These are phyloP conservation scores for Tragelaphus eurycerus DNA, from an alignment of 2,797 vertebrate genomes.

Conservation along the genomic window DNA sequence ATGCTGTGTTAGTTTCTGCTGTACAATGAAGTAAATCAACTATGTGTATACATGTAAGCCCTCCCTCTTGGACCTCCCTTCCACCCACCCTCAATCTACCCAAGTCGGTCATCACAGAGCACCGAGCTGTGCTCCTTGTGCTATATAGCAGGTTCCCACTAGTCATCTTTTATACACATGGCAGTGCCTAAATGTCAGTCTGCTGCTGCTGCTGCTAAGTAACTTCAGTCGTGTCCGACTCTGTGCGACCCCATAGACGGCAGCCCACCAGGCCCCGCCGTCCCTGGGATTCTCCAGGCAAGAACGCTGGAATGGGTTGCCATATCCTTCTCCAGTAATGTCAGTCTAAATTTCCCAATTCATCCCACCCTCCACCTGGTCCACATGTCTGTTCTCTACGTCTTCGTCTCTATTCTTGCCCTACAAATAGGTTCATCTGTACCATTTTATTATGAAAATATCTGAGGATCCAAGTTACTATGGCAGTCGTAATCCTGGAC, in stretches of 20 bases:
- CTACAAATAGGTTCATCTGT: background rate
- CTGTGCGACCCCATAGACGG: too few relatives aligned
- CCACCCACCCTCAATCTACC: background rate
- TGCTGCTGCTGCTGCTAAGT: background rate
- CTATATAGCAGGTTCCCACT: background rate
- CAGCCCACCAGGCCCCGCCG: too few relatives aligned
- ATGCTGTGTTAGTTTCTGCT: background rate
- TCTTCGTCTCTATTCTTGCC: background rate
- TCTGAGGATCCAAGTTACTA: background rate
- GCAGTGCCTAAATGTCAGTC: background rate
- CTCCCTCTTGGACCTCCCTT: background rate
- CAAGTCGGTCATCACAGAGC: background rate
- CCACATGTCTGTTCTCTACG: background rate
- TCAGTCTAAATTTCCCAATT: background rate
- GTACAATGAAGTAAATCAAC: background rate
- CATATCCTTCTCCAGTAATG: too few relatives aligned
- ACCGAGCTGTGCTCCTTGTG: background rate
- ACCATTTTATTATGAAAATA: constrained; percentile 27
- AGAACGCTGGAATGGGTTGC: too few relatives aligned
- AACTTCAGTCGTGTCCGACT: too few relatives aligned
- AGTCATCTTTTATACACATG: background rate
- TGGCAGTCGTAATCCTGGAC: background rate
- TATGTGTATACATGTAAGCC: background rate
- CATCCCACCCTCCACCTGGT: background rate
- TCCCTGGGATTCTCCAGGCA: too few relatives aligned